Evolutionary conservation across 1,140 invertebrate genomes (phyloP).

Genomic region (Drosophila ohnishii): DNA sequence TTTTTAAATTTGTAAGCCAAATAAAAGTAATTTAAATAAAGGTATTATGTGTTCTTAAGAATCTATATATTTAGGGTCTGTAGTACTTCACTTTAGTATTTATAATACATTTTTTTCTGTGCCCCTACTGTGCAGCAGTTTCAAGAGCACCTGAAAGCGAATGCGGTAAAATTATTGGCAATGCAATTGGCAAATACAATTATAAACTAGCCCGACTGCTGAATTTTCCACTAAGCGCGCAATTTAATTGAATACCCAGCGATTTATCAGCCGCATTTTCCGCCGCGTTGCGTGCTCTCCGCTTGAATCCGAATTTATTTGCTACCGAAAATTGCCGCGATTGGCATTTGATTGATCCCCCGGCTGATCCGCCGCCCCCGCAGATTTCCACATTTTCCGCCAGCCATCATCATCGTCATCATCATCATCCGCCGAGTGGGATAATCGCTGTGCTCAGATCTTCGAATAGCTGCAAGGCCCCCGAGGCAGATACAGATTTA

Average conservation of each 20-base stretch:
- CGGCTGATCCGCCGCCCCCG: conserved; percentile 32
- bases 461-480: conserved; percentile 31
- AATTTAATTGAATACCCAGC: conserved; percentile 58
- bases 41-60: background rate
- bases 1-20: background rate
- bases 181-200: conserved; percentile 71
- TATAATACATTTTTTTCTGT: background rate
- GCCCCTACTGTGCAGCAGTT: background rate
- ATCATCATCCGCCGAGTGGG: conserved; percentile 30
- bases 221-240: conserved; percentile 46
- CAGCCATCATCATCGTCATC: conserved; percentile 28
- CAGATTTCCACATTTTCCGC: conserved; percentile 14
- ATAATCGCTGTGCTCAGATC: conserved; percentile 49
- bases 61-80: background rate
- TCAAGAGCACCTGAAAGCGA: background rate
- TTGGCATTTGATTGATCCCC: conserved; percentile 65
- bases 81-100: too few relatives aligned
- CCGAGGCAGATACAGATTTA: conserved; percentile 61
- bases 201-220: conserved; percentile 50
- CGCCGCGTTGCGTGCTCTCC: conserved; percentile 34
- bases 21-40: background rate
- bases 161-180: conserved; percentile 47
- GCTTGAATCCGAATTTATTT: conserved; percentile 39
- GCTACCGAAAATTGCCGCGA: conserved; percentile 44
- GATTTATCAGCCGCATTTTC: conserved; percentile 41